Evolutionary conservation across 2,113 vertebrate genomes (phyloP).

Genomic region (Bufo bufo): DNA sequence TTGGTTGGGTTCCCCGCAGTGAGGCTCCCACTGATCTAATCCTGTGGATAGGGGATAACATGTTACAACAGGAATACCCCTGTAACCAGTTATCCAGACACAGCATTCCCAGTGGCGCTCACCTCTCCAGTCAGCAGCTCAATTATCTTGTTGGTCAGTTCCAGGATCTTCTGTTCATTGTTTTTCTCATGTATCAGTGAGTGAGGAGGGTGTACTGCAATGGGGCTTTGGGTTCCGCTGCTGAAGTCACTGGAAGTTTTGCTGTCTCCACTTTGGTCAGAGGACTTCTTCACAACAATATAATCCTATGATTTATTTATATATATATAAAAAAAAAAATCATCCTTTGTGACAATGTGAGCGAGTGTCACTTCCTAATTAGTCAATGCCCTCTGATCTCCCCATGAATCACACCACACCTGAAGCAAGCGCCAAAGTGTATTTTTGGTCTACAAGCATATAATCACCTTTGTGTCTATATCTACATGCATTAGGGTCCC

Average conservation of each 20-base stretch:
- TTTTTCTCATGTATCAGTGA: not conserved
- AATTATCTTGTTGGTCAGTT: not conserved
- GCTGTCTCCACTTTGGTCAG: not conserved
- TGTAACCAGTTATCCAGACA: too few relatives aligned
- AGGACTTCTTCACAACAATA: not conserved
- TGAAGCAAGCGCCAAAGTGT: too few relatives aligned
- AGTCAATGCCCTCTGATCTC: not conserved
- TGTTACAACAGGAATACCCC: too few relatives aligned
- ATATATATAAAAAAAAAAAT: too few relatives aligned
- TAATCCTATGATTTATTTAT: not conserved
- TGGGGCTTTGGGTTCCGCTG: not conserved
- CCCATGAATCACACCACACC: too few relatives aligned
- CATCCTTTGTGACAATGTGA: too few relatives aligned
- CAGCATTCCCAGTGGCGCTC: not conserved
- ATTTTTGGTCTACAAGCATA: too few relatives aligned
- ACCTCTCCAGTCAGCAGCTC: slow-evolving; percentile 20
- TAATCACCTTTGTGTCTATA: not conserved
- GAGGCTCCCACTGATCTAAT: too few relatives aligned
- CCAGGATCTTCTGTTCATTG: slow-evolving; percentile 3
- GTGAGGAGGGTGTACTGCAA: not conserved
- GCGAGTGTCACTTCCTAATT: too few relatives aligned
- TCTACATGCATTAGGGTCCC: not conserved
- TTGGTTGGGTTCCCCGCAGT: too few relatives aligned
- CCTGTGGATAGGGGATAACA: too few relatives aligned
- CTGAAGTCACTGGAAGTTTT: not conserved